A percentile compares a stretch with the other conserved stretches of the same genome.
These are phyloP conservation scores for Mimumesa dahlbomi DNA, from an alignment of 2,888 invertebrate species.

Conservation along the genomic window DNA sequence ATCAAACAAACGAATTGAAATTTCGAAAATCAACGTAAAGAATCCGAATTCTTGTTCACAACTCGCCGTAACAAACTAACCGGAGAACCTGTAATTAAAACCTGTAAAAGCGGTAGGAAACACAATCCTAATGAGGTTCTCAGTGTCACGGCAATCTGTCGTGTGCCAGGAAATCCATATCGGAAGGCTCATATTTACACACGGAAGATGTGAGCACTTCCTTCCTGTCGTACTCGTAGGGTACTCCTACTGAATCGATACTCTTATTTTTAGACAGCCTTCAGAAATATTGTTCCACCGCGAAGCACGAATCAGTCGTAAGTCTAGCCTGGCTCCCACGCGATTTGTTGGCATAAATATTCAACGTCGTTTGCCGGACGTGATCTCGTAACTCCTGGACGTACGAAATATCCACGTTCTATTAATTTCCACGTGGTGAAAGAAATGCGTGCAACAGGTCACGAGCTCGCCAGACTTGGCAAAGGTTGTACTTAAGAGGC, in stretches of 20 bases:
- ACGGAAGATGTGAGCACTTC: conserved; percentile 36
- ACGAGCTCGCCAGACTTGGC: conserved; percentile 31
- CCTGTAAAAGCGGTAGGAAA: too few species aligned
- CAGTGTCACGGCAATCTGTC: conserved; percentile 15
- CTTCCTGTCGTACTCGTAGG: conserved; percentile 27
- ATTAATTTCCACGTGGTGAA: conserved; percentile 20
- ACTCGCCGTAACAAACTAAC: too few species aligned
- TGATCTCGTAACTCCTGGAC: neutral
- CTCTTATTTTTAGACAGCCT: conserved; percentile 39
- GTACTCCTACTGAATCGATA: conserved; percentile 43
- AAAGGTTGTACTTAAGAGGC: neutral
- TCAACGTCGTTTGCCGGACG: neutral
- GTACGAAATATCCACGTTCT: neutral
- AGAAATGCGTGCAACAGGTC: conserved; percentile 52
- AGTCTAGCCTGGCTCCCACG: neutral
- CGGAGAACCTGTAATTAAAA: too few species aligned
- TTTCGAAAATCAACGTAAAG: too few species aligned
- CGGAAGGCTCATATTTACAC: conserved; percentile 41
- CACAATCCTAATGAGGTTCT: too few species aligned
- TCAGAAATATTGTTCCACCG: conserved; percentile 26
- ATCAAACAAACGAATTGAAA: too few species aligned
- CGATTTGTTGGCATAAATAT: conserved; percentile 7
- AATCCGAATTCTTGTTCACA: too few species aligned
- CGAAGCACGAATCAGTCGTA: neutral
- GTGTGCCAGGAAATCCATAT: conserved; percentile 31